These are phyloP conservation scores for Onychorhynchus coronatus DNA, from an alignment of 2,113 vertebrate species.

Conservation along the genomic window DNA sequence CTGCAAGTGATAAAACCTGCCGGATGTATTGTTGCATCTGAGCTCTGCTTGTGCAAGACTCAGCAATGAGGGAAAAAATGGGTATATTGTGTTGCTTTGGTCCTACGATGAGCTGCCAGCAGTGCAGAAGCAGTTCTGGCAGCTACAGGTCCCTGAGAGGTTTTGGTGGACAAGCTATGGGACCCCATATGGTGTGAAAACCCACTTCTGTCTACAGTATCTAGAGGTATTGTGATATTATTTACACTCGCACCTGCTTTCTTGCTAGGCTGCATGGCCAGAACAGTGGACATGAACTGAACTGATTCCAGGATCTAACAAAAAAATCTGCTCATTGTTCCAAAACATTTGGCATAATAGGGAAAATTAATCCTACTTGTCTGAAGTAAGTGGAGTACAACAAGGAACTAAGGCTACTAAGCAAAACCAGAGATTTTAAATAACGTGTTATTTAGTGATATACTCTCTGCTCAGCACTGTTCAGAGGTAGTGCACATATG, in stretches of 20 bases:
- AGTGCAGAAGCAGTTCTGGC: not conserved
- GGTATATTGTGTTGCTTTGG: conserved; percentile 14
- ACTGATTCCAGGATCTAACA: not conserved
- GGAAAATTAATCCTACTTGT: not conserved
- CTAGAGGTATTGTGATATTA: not conserved
- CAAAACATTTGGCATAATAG: not conserved
- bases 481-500: conserved; percentile 45
- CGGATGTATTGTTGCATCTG: not conserved
- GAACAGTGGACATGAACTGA: not conserved
- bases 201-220: not conserved
- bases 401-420: not conserved
- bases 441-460: not conserved
- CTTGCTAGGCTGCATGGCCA: not conserved
- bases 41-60: not conserved
- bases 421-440: not conserved
- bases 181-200: not conserved
- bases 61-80: not conserved
- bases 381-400: not conserved
- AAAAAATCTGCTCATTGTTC: not conserved
- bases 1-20: not conserved
- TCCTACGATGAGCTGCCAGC: conserved; percentile 14
- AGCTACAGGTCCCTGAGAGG: conserved; percentile 30
- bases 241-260: not conserved
- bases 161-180: not conserved
- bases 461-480: conserved; percentile 36